Evolutionary conservation across 2,113 vertebrate genomes (phyloP), one percentile per base, ranked within the genome.

Genomic region (Melanerpes formicivorus): DNA sequence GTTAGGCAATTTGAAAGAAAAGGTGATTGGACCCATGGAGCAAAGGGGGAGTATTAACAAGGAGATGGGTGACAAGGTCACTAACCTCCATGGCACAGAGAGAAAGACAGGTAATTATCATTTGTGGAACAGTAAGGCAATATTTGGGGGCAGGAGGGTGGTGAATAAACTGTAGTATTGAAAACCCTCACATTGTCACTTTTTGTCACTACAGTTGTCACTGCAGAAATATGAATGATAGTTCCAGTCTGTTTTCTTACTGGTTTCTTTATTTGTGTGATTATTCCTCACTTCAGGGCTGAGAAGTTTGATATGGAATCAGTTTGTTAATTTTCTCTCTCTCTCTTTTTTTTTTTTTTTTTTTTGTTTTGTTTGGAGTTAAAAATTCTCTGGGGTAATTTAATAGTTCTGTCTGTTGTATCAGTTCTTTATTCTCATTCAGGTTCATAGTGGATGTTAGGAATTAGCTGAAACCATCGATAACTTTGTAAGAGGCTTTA

Each of bases 1-100:
- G 50, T 92, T 92, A 95, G 85, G 90, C 87, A 95, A 93, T 93
- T 93, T 92, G 90, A 95, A 93, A 93, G 84, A 64, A 87, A 91
- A 96, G 94, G 87, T 93, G 90, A 67, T 84, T 83, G 75, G 72
- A 93, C 75, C 72, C 16, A 7, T 66, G 55, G 40, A 77, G 64
- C 6, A 65, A 85, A 82, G 72, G 79, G 72, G 82, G 66, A 90
- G 72, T 95, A 95, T 90, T 95, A 95, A 93, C 84, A 95, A 92
- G 90, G 91, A 93, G 87, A 82, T 14, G 56, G 90, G 75, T 67
- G 79, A 93, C 75, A 89, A 82, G 84, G 84, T 93, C 87, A 56
- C 30, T 71, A 77, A 91, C 82, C 81, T 85, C 46, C 4, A 11
- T 89, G 69, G 52, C 79, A 85, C 37, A 76, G 64, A 82, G 79